These are phyloP conservation scores for Microcebus ravelobensis DNA, from an alignment of 2,113 vertebrate genomes.

Conservation along the genomic window DNA sequence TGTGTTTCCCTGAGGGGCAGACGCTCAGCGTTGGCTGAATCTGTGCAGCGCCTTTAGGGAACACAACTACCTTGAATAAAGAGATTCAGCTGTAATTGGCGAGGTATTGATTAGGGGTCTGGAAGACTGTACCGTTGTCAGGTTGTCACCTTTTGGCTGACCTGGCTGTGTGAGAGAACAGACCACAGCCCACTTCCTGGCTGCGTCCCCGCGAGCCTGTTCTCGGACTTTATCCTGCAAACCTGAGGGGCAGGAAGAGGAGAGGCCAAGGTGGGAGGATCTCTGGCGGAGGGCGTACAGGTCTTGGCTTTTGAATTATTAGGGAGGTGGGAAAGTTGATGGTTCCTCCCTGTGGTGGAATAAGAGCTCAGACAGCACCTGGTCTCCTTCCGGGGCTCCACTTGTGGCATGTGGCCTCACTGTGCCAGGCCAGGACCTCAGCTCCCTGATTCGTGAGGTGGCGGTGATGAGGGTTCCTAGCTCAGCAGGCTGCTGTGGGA, in stretches of 20 bases:
- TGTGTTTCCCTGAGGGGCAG: not conserved
- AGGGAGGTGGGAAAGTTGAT: not conserved
- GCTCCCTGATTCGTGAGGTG: too few relatives aligned
- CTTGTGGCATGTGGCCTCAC: not conserved
- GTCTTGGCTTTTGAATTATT: not conserved
- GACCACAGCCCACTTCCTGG: not conserved
- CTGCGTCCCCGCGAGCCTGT: not conserved
- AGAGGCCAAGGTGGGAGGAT: not conserved
- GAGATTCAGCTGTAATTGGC: not conserved
- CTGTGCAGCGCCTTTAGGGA: fast-evolving
- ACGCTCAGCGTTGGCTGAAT: not conserved
- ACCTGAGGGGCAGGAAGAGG: too few relatives aligned
- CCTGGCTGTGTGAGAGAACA: not conserved
- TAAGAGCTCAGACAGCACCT: not conserved
- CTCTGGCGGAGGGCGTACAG: fast-evolving
- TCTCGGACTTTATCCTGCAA: fast-evolving
- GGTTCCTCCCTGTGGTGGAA: fast-evolving
- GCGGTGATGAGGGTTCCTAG: fast-evolving
- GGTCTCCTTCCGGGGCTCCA: fast-evolving
- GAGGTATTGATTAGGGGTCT: not conserved
- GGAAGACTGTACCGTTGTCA: fast-evolving
- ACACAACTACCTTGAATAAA: fast-evolving
- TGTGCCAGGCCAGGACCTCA: not conserved
- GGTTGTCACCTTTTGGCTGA: not conserved
- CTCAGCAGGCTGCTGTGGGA: fast-evolving